Evolutionary conservation across 2,888 invertebrate species (phyloP).

Genomic region (Phlogophora meticulosa): DNA sequence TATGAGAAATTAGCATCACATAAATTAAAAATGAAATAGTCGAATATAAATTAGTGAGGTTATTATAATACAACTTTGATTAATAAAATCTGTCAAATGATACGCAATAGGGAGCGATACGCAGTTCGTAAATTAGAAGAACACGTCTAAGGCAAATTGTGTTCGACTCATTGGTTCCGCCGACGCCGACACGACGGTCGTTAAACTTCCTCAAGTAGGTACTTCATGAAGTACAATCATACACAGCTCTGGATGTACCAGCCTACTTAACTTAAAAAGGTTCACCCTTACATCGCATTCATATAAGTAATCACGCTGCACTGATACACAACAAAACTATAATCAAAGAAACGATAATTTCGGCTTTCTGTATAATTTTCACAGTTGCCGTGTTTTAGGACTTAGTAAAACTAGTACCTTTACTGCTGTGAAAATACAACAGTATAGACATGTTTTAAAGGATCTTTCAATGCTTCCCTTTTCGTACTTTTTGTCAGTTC

Average conservation of each 20-base stretch:
- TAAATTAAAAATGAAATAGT: constrained; percentile 25
- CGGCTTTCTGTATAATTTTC: not conserved
- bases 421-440: not conserved
- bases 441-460: not conserved
- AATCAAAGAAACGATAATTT: not conserved
- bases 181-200: constrained; percentile 48
- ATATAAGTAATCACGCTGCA: not conserved
- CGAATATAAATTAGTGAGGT: constrained; percentile 26
- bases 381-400: not conserved
- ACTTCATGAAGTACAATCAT: not conserved
- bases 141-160: constrained; percentile 16
- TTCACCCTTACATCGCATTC: not conserved
- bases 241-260: constrained; percentile 9
- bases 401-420: fast-evolving
- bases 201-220: constrained; percentile 29
- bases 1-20: constrained; percentile 13
- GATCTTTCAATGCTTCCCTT: not conserved
- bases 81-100: constrained; percentile 42
- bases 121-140: constrained; percentile 30
- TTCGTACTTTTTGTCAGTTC: not conserved
- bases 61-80: constrained; percentile 37
- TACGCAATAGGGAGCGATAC: constrained; percentile 28
- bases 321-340: not conserved
- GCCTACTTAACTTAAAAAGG: not conserved
- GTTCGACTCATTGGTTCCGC: constrained; percentile 34